These are phyloP conservation scores for Limonius californicus DNA, from an alignment of 1,140 invertebrate genomes.

Conservation along the genomic window DNA sequence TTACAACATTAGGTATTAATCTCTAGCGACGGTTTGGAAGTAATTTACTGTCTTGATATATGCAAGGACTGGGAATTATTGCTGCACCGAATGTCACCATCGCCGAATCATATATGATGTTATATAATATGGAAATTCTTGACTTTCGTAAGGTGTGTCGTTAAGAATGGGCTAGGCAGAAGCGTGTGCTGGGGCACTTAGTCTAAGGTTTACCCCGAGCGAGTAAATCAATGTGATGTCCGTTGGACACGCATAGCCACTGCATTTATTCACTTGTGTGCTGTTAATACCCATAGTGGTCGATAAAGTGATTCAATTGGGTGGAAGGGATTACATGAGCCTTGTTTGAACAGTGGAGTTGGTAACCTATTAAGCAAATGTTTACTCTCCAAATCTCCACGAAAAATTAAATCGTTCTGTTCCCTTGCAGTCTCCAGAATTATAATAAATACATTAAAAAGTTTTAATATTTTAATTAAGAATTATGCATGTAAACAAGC, in stretches of 20 bases:
- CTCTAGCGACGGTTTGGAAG: conserved; percentile 10
- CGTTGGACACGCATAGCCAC: background rate
- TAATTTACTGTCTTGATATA: conserved; percentile 8
- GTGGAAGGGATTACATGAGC: background rate
- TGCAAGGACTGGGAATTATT: background rate
- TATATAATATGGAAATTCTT: background rate
- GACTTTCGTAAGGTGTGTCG: background rate
- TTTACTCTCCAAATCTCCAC: no score
- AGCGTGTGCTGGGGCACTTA: conserved; percentile 2
- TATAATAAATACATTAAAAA: no score
- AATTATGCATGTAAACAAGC: no score
- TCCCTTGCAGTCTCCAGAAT: no score
- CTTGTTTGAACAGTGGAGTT: no score
- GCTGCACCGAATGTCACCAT: background rate
- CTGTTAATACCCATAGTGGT: background rate
- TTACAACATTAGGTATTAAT: conserved; percentile 11
- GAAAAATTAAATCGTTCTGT: no score
- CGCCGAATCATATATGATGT: background rate
- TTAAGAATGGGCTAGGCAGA: conserved; percentile 2
- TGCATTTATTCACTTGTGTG: background rate
- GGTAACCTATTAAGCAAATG: no score
- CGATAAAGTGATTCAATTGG: background rate
- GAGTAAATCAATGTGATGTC: conserved; percentile 7
- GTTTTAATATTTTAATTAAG: no score
- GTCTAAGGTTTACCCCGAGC: background rate